Percentiles rank a stretch among this genome's conserved stretches.
Evolutionary conservation across 2,888 invertebrate genomes (phyloP).

Genomic region (Atethmia centrago): DNA sequence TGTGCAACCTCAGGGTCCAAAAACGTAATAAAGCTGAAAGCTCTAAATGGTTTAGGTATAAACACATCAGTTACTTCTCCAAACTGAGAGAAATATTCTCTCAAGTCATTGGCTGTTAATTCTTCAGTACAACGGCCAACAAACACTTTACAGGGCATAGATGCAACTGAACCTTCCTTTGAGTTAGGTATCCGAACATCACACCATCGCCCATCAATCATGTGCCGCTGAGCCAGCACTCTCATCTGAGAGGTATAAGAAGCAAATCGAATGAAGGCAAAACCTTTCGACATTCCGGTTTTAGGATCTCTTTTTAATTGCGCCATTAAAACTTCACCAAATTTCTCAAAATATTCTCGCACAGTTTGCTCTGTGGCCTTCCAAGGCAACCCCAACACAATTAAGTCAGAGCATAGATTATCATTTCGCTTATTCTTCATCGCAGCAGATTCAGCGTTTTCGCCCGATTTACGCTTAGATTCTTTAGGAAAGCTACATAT

Average conservation of each 20-base stretch:
- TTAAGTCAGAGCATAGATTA: slow-evolving; percentile 98
- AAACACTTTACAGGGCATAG: slow-evolving; percentile 95
- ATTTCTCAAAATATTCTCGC: slow-evolving; percentile 98
- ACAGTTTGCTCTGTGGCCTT: slow-evolving; percentile 99
- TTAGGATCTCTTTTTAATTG: slow-evolving; percentile 98
- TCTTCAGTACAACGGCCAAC: slow-evolving; percentile 96
- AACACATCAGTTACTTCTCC: slow-evolving; percentile 97
- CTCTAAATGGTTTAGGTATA: slow-evolving; percentile 96
- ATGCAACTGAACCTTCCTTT: slow-evolving; percentile 94
- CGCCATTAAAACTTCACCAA: slow-evolving; percentile 99
- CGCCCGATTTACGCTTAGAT: slow-evolving; percentile 98
- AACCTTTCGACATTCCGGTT: slow-evolving; percentile 99
- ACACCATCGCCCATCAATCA: slow-evolving; percentile 99
- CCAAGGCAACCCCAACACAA: slow-evolving; percentile 99
- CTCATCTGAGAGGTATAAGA: slow-evolving; percentile 98
- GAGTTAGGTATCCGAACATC: slow-evolving; percentile 99
- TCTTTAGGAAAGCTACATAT: slow-evolving; percentile 97
- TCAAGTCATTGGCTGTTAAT: slow-evolving; percentile 94
- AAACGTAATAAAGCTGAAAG: slow-evolving; percentile 96
- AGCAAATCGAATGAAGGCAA: slow-evolving; percentile 99
- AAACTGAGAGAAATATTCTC: slow-evolving; percentile 95
- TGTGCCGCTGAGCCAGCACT: slow-evolving; percentile 97
- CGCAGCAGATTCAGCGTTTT: slow-evolving; percentile 95
- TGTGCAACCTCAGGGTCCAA: slow-evolving; percentile 95
- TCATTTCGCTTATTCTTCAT: slow-evolving; percentile 98